Evolutionary conservation across 2,113 vertebrate species (phyloP).

Genomic region (Procapra przewalskii): DNA sequence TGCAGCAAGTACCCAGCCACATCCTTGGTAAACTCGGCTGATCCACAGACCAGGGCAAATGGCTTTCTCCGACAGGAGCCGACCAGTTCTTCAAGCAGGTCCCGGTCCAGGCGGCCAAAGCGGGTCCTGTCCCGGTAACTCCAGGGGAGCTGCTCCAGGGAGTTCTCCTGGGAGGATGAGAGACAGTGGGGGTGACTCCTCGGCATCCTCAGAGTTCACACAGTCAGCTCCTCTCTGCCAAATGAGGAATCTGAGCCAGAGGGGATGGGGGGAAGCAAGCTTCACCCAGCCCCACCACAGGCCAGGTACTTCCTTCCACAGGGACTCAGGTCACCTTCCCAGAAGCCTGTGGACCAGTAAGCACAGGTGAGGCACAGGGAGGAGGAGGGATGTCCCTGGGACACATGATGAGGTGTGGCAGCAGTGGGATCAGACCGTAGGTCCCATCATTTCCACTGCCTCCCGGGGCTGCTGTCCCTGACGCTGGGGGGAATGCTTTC

Average conservation of each 20-base stretch:
- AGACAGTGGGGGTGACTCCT: not conserved
- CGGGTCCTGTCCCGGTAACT: conserved; percentile 81
- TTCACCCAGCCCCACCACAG: not conserved
- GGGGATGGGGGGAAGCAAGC: not conserved
- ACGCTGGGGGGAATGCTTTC: not conserved
- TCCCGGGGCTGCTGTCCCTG: not conserved
- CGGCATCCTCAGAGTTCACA: not conserved
- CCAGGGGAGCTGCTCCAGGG: conserved; percentile 78
- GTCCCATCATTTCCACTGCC: not conserved
- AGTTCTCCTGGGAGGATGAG: conserved; percentile 76
- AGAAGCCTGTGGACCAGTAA: accelerated
- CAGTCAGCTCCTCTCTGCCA: not conserved
- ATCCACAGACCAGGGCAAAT: conserved; percentile 83
- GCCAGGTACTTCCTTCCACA: not conserved
- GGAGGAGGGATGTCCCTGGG: not conserved
- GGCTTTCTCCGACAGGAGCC: conserved; percentile 78
- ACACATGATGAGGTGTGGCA: not conserved
- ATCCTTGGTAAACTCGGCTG: conserved; percentile 79
- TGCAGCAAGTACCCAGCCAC: conserved; percentile 73
- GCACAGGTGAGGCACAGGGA: not conserved
- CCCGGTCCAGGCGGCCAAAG: conserved; percentile 73
- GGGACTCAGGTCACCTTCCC: not conserved
- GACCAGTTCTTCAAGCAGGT: conserved; percentile 70
- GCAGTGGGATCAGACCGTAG: not conserved
- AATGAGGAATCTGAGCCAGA: not conserved